Conservation (phyloP, 2,797 vertebrate genomes). For the Rhincodon typus region DNA sequence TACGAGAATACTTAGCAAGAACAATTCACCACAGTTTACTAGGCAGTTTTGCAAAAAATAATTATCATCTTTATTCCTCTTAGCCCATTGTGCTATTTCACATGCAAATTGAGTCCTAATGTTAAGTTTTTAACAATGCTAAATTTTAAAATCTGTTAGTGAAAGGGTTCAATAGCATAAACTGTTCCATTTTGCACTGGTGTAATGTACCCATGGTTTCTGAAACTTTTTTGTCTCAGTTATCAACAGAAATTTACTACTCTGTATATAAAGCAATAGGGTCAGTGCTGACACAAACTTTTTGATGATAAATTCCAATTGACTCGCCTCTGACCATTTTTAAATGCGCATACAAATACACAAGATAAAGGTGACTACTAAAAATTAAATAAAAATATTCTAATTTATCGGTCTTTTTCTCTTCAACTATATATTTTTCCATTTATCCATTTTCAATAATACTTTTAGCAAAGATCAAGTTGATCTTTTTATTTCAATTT, state of each 20-base stretch:
- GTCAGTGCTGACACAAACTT: too few relatives aligned
- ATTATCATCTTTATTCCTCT: background rate
- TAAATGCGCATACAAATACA: too few relatives aligned
- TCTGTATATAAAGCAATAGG: background rate
- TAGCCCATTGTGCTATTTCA: background rate
- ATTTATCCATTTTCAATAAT: too few relatives aligned
- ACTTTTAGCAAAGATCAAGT: too few relatives aligned
- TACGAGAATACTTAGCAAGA: background rate
- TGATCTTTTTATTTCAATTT: too few relatives aligned
- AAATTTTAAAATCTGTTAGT: background rate
- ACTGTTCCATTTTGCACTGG: background rate
- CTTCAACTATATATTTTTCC: too few relatives aligned
- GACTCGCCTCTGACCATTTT: too few relatives aligned
- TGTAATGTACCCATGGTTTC: background rate
- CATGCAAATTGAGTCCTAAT: background rate
- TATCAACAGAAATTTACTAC: background rate
- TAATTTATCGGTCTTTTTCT: too few relatives aligned
- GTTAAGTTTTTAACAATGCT: background rate
- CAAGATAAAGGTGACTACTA: too few relatives aligned
- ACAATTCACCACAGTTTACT: background rate
- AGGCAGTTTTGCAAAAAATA: background rate
- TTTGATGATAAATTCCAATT: too few relatives aligned
- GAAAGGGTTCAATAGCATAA: background rate
- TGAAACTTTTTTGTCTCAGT: background rate
- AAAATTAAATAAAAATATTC: too few relatives aligned